phyloP scores from a whole-genome alignment of 2,113 vertebrate genomes.

The Sander lucioperca region DNA sequence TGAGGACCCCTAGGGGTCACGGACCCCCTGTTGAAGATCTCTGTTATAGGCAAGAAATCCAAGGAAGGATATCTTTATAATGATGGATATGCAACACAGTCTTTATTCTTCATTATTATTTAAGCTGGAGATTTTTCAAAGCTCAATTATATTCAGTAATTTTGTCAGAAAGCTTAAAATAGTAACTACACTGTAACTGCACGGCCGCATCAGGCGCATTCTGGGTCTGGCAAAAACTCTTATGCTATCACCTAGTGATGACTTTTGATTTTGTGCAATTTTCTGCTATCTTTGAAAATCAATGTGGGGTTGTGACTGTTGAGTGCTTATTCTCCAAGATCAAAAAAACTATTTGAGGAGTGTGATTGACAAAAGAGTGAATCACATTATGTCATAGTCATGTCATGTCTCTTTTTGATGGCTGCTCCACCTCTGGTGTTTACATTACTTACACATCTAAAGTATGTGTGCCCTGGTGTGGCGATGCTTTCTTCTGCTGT shows the following conservation, averaged over 20 bases:
- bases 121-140: background rate
- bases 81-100: background rate
- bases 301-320: background rate
- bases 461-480: slow-evolving; percentile 10
- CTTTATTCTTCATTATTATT: background rate
- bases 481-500: background rate
- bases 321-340: background rate
- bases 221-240: background rate
- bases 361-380: background rate
- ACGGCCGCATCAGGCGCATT: background rate
- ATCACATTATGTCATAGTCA: background rate
- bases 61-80: background rate
- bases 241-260: background rate
- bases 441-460: slow-evolving; percentile 8
- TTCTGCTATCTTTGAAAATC: background rate
- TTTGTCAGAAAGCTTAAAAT: background rate
- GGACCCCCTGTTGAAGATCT: too few species aligned
- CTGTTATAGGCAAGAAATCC: background rate
- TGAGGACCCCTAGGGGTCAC: too few species aligned
- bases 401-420: slow-evolving; percentile 35
- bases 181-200: background rate
- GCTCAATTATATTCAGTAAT: background rate
- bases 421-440: slow-evolving; percentile 31
- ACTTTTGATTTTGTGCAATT: background rate
- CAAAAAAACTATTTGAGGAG: background rate